Conservation (phyloP, 2,113 vertebrate species). For the Cnemophilus loriae region DNA sequence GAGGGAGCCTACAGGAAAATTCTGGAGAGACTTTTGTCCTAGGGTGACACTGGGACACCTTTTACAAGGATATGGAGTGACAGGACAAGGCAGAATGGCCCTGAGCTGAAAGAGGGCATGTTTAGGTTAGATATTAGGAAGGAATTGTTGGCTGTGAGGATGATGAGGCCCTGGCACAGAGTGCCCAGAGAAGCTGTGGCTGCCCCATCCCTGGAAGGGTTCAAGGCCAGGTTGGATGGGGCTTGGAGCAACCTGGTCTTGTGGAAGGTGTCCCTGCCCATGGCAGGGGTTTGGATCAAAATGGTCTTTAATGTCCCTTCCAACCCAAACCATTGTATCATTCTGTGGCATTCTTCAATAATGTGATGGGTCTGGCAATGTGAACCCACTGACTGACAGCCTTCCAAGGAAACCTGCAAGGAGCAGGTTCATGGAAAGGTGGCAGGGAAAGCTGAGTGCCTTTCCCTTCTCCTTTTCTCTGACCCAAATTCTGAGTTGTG, state of each 20-base stretch:
- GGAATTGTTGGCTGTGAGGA: background rate
- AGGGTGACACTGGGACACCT: no score
- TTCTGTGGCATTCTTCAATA: background rate
- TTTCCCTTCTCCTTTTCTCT: background rate
- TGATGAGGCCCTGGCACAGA: background rate
- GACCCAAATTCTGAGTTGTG: background rate
- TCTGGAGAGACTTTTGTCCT: background rate
- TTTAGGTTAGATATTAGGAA: background rate
- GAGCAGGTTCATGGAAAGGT: background rate
- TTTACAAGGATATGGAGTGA: background rate
- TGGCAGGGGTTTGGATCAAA: fast-evolving
- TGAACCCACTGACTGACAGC: background rate
- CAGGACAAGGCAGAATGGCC: background rate
- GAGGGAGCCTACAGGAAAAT: background rate
- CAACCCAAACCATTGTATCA: no score
- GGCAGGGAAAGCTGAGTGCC: background rate
- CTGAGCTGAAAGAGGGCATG: no score
- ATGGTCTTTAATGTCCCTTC: background rate
- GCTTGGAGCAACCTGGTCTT: background rate
- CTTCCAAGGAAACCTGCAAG: background rate
- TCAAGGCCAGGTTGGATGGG: fast-evolving
- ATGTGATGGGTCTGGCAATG: fast-evolving
- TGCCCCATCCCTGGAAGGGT: background rate
- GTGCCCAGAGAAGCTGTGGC: fast-evolving
- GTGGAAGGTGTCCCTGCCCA: background rate